Conservation (phyloP, 2,888 invertebrate genomes). For the Cephonodes hylas region DNA sequence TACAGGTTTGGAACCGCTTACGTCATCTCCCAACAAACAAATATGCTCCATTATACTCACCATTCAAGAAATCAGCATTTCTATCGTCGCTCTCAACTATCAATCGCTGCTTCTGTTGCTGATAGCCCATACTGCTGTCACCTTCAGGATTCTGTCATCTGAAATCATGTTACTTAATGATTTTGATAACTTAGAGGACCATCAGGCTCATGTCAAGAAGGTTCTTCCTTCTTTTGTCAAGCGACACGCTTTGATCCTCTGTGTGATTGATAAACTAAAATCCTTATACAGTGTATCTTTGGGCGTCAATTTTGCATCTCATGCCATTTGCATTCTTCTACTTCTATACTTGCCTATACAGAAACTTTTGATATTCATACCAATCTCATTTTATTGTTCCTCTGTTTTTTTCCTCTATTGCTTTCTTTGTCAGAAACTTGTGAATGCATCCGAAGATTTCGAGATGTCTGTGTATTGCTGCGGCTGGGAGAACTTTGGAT, state of each 20-base stretch:
- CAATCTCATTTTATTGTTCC: conserved; percentile 57
- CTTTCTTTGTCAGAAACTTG: conserved; percentile 58
- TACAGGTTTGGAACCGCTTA: conserved; percentile 57
- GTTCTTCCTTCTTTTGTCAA: conserved; percentile 41
- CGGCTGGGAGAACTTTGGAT: conserved; percentile 66
- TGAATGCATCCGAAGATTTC: conserved; percentile 58
- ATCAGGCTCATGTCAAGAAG: conserved; percentile 36
- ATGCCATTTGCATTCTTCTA: conserved; percentile 57
- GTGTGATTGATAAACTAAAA: conserved; percentile 46
- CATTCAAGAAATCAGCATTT: conserved; percentile 47
- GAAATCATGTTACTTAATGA: conserved; percentile 49
- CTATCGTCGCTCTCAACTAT: conserved; percentile 49
- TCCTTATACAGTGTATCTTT: conserved; percentile 57
- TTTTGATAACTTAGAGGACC: conserved; percentile 26
- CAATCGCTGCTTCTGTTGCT: conserved; percentile 57
- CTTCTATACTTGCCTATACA: conserved; percentile 55
- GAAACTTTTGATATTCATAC: conserved; percentile 54
- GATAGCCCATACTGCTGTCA: conserved; percentile 57
- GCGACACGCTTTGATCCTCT: conserved; percentile 50
- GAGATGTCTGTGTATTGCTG: conserved; percentile 61
- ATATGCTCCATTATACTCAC: conserved; percentile 48
- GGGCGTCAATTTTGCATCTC: conserved; percentile 61
- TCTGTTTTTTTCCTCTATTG: conserved; percentile 65
- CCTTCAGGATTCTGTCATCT: conserved; percentile 54
- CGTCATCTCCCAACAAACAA: conserved; percentile 47